A percentile compares a stretch with the other conserved stretches of the same genome.
These are phyloP conservation scores for Drosophila pandora DNA, from an alignment of 1,140 invertebrate genomes.

Conservation along the genomic window DNA sequence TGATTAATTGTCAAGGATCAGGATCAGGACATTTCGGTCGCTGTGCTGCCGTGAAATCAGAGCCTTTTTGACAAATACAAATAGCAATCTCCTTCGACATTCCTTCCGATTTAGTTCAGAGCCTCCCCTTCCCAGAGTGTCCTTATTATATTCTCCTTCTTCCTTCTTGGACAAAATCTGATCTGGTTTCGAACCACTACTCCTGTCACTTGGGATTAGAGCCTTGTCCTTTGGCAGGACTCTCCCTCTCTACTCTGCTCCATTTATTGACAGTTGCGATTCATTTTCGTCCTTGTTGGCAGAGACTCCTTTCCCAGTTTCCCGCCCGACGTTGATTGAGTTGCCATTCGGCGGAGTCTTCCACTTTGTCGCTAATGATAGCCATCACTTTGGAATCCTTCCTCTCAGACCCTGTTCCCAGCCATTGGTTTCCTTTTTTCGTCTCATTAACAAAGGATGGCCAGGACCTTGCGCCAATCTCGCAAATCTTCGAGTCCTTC, in stretches of 20 bases:
- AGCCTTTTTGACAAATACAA: slow-evolving; percentile 76
- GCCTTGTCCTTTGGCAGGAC: slow-evolving; percentile 20
- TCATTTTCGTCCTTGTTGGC: slow-evolving; percentile 18
- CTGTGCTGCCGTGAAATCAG: slow-evolving; percentile 50
- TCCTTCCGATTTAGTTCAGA: slow-evolving; percentile 9
- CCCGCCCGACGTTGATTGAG: slow-evolving; percentile 68
- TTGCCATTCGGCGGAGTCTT: slow-evolving; percentile 28
- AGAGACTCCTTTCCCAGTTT: neutral
- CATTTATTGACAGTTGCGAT: slow-evolving; percentile 78
- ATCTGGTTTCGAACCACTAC: slow-evolving; percentile 42
- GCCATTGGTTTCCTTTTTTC: slow-evolving; percentile 19
- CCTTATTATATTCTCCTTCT: neutral
- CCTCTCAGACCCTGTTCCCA: neutral
- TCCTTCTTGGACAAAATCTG: slow-evolving; percentile 4
- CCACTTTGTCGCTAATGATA: slow-evolving; percentile 37
- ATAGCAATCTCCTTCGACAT: slow-evolving; percentile 32
- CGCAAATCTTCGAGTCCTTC: neutral
- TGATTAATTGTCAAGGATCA: slow-evolving; percentile 72
- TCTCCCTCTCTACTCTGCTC: slow-evolving; percentile 31
- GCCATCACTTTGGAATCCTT: slow-evolving; percentile 47
- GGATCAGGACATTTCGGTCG: slow-evolving; percentile 20
- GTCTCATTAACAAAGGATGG: slow-evolving; percentile 1
- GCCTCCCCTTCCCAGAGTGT: slow-evolving; percentile 7
- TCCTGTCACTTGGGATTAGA: slow-evolving; percentile 63
- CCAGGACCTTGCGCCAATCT: neutral